These are phyloP conservation scores for Eilema depressum DNA, from an alignment of 2,888 invertebrate species.

Conservation along the genomic window DNA sequence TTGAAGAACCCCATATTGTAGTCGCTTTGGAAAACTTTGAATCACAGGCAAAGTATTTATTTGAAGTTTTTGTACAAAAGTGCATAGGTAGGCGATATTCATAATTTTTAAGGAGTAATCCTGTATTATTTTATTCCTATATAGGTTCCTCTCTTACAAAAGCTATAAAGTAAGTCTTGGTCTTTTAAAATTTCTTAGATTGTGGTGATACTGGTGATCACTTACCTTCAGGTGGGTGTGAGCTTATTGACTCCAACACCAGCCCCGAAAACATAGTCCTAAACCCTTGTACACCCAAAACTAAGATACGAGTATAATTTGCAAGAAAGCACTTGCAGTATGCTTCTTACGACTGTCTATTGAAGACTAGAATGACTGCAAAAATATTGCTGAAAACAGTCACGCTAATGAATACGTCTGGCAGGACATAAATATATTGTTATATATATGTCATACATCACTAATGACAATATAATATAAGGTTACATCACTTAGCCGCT, in stretches of 20 bases:
- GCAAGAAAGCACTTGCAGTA: not conserved
- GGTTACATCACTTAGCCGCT: not conserved
- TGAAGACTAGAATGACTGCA: not conserved
- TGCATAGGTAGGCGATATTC: too few species aligned
- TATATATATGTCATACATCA: not conserved
- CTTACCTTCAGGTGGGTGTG: not conserved
- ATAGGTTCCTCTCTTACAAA: too few species aligned
- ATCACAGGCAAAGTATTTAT: not conserved
- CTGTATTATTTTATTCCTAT: too few species aligned
- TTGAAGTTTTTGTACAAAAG: too few species aligned
- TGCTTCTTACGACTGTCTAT: not conserved
- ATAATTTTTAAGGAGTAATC: not conserved
- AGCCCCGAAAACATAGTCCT: not conserved
- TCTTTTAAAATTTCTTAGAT: not conserved
- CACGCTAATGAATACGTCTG: not conserved
- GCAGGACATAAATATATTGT: not conserved
- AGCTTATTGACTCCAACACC: not conserved
- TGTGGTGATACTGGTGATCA: not conserved
- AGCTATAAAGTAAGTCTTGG: not conserved
- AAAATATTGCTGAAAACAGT: not conserved
- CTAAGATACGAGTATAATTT: not conserved
- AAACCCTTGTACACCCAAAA: not conserved
- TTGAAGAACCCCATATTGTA: too few species aligned
- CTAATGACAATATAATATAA: conserved; percentile 6
- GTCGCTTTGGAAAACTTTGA: not conserved